A percentile compares a stretch with the other conserved stretches of the same genome.
Conservation (phyloP, 2,113 vertebrate genomes). For the Parus major region DNA sequence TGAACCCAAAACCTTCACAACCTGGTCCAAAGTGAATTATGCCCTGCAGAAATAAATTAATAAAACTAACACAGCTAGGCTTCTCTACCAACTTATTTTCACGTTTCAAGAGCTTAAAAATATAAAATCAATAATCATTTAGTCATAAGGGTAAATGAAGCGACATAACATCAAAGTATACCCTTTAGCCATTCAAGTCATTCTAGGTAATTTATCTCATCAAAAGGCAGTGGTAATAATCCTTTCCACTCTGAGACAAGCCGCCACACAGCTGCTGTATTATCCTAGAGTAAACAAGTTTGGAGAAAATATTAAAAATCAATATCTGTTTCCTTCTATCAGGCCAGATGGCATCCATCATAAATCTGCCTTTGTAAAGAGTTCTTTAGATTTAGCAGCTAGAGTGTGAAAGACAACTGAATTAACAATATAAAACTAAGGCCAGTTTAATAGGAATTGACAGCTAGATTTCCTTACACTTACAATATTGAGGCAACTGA, state of each 20-base stretch:
- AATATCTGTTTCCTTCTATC: constrained; percentile 92
- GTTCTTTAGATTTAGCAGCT: constrained; percentile 72
- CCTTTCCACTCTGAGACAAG: constrained; percentile 83
- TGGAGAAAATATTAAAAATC: constrained; percentile 92
- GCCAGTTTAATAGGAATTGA: constrained; percentile 43
- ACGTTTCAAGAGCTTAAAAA: constrained; percentile 88
- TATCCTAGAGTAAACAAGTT: constrained; percentile 88
- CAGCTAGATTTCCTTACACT: constrained; percentile 68
- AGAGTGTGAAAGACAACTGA: constrained; percentile 69
- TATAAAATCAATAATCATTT: constrained; percentile 98
- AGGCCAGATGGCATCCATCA: constrained; percentile 85
- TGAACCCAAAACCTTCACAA: constrained; percentile 85
- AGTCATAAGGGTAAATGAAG: constrained; percentile 93
- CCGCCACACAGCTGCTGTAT: constrained; percentile 80
- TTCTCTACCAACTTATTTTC: constrained; percentile 85
- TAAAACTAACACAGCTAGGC: constrained; percentile 83
- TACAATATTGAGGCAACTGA: constrained; percentile 53
- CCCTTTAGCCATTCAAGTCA: constrained; percentile 87
- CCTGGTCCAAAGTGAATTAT: constrained; percentile 83
- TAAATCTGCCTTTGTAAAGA: constrained; percentile 81
- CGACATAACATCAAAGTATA: constrained; percentile 88
- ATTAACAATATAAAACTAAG: constrained; percentile 60
- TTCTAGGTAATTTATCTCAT: constrained; percentile 87
- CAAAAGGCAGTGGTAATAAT: constrained; percentile 86
- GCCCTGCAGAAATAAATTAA: constrained; percentile 90